phyloP scores from a whole-genome alignment of 2,113 vertebrate species.

The Clarias batrachus region DNA sequence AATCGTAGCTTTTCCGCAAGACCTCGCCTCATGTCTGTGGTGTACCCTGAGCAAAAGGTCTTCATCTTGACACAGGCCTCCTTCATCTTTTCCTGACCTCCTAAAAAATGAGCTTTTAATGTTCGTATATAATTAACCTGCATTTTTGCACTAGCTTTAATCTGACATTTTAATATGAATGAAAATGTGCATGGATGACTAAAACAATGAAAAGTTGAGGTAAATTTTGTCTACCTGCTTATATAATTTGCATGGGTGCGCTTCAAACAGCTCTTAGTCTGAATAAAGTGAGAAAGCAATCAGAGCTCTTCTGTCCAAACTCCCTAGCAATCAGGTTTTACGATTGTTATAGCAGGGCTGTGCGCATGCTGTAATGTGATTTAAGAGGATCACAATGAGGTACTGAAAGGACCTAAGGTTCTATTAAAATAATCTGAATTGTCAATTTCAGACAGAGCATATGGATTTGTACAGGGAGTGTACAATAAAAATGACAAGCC shows the following conservation, averaged over 20 bases:
- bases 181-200: constrained; percentile 18
- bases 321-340: constrained; percentile 35
- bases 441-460: constrained; percentile 28
- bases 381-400: constrained; percentile 29
- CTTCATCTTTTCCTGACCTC: neutral
- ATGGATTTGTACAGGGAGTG: constrained; percentile 14
- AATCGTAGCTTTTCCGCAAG: neutral
- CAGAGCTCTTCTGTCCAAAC: constrained; percentile 31
- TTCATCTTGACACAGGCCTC: neutral
- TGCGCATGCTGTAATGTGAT: constrained; percentile 29
- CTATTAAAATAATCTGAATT: constrained; percentile 41
- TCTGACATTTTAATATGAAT: constrained; percentile 35
- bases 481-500: constrained; percentile 16
- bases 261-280: constrained; percentile 20
- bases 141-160: constrained; percentile 14
- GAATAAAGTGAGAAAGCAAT: constrained; percentile 42
- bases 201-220: constrained; percentile 26
- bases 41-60: too few relatives aligned
- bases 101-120: constrained; percentile 17
- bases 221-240: constrained; percentile 24
- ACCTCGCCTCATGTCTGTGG: too few relatives aligned
- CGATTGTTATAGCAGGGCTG: constrained; percentile 39
- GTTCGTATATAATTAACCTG: constrained; percentile 11
- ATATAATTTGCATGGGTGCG: constrained; percentile 34
- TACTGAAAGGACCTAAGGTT: constrained; percentile 22